Percentiles rank a stretch among this genome's conserved stretches.
These are phyloP conservation scores for Lutjanus argentimaculatus DNA, from an alignment of 2,797 vertebrate genomes.

Conservation along the genomic window DNA sequence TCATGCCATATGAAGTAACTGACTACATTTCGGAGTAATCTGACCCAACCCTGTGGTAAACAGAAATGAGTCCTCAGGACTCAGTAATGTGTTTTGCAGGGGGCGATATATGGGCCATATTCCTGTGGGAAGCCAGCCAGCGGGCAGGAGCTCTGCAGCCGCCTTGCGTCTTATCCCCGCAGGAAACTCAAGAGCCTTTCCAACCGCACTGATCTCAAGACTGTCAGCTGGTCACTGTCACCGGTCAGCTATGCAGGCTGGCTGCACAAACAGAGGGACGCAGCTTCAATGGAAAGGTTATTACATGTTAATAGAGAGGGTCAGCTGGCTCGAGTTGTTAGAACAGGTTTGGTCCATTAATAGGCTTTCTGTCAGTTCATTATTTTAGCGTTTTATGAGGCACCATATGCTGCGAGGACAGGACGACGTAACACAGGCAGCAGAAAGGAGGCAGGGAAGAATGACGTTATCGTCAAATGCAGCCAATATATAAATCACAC, in stretches of 20 bases:
- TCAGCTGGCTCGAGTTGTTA: slow-evolving; percentile 44
- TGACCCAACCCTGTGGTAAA: slow-evolving; percentile 4
- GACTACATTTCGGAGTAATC: too few relatives aligned
- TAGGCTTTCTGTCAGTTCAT: slow-evolving; percentile 39
- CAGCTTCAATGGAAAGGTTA: slow-evolving; percentile 27
- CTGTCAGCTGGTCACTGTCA: slow-evolving; percentile 50
- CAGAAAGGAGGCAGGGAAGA: slow-evolving; percentile 8
- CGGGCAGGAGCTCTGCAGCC: slow-evolving; percentile 16
- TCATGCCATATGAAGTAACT: too few relatives aligned
- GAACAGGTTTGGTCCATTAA: slow-evolving; percentile 50
- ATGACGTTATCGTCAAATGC: slow-evolving; percentile 20
- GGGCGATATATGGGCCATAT: slow-evolving; percentile 8
- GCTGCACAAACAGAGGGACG: slow-evolving; percentile 27
- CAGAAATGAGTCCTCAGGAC: slow-evolving; percentile 9
- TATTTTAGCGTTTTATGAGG: slow-evolving; percentile 41
- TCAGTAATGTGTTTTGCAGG: slow-evolving; percentile 17
- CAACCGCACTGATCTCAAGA: slow-evolving; percentile 44
- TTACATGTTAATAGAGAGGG: slow-evolving; percentile 37
- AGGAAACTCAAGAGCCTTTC: slow-evolving; percentile 45
- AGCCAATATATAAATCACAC: slow-evolving; percentile 14
- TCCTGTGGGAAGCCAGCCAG: slow-evolving; percentile 35
- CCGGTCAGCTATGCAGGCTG: slow-evolving; percentile 45
- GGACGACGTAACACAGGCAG: slow-evolving; percentile 12
- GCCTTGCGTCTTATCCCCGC: slow-evolving; percentile 20
- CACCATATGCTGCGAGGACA: slow-evolving; percentile 46